phyloP scores from a whole-genome alignment of 1,140 invertebrate species.

The Panagrolaimus sp. region DNA sequence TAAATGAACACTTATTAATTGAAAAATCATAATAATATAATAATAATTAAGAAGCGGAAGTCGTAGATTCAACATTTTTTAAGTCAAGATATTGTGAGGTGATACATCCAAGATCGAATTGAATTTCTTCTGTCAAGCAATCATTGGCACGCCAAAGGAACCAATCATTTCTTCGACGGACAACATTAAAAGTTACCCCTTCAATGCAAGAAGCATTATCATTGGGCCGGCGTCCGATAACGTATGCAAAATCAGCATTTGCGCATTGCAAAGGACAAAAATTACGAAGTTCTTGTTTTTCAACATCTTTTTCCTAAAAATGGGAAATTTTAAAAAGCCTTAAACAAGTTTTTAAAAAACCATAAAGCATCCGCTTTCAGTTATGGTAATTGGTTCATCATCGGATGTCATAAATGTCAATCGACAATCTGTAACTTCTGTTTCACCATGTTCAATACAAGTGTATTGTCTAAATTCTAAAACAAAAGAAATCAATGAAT shows the following conservation, averaged over 20 bases:
- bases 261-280: constrained; percentile 35
- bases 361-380: constrained; percentile 41
- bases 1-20: background rate
- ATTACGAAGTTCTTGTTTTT: constrained; percentile 33
- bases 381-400: constrained; percentile 35
- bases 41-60: background rate
- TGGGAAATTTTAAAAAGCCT: background rate
- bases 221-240: constrained; percentile 26
- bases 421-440: constrained; percentile 32
- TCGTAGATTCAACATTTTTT: background rate
- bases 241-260: constrained; percentile 12
- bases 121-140: constrained; percentile 24
- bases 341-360: constrained; percentile 14
- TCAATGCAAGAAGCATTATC: constrained; percentile 17
- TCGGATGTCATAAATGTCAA: constrained; percentile 29
- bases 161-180: constrained; percentile 29
- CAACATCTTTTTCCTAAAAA: constrained; percentile 29
- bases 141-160: constrained; percentile 32
- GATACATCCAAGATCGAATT: constrained; percentile 33
- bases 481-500: no score
- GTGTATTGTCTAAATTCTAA: constrained; percentile 37
- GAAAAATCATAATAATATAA: background rate
- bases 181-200: constrained; percentile 30
- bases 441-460: constrained; percentile 34
- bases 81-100: background rate